phyloP scores from a whole-genome alignment of 2,888 invertebrate genomes.

The Nysson spinosus region DNA sequence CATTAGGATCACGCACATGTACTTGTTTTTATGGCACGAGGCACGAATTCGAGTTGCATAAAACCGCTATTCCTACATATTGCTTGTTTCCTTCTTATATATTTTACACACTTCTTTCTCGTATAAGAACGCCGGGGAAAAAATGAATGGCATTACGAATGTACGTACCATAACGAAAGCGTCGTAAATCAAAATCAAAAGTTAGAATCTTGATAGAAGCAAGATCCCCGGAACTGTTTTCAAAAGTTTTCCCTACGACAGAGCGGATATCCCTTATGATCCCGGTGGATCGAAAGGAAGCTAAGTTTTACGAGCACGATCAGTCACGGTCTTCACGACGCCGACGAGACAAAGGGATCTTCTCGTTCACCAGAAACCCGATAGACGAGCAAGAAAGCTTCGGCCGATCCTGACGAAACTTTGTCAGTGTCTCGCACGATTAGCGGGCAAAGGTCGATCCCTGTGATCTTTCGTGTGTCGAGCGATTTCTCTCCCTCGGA shows the following conservation, averaged over 20 bases:
- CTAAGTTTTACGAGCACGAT: slow-evolving; percentile 53
- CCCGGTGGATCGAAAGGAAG: slow-evolving; percentile 29
- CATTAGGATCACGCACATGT: slow-evolving; percentile 33
- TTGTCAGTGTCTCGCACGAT: slow-evolving; percentile 58
- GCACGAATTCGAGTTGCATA: too few species aligned
- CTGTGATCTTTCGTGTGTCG: slow-evolving; percentile 46
- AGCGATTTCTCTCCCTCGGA: slow-evolving; percentile 3
- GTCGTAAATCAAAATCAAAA: too few species aligned
- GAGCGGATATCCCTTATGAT: slow-evolving; percentile 41
- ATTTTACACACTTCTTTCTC: too few species aligned
- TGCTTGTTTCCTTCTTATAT: slow-evolving; percentile 12
- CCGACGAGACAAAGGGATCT: slow-evolving; percentile 2
- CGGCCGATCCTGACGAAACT: slow-evolving; percentile 45
- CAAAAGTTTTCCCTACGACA: slow-evolving; percentile 18
- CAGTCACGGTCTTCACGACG: slow-evolving; percentile 51
- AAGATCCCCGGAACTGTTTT: neutral
- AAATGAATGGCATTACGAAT: too few species aligned
- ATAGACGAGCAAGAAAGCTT: neutral
- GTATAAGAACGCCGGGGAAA: too few species aligned
- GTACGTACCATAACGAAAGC: neutral
- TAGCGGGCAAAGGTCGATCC: slow-evolving; percentile 53
- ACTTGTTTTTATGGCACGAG: slow-evolving; percentile 26
- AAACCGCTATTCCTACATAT: slow-evolving; percentile 20
- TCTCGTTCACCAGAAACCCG: neutral
- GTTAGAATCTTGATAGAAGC: neutral